phyloP scores from a whole-genome alignment of 2,888 invertebrate genomes.

The Clusia tigrina region DNA sequence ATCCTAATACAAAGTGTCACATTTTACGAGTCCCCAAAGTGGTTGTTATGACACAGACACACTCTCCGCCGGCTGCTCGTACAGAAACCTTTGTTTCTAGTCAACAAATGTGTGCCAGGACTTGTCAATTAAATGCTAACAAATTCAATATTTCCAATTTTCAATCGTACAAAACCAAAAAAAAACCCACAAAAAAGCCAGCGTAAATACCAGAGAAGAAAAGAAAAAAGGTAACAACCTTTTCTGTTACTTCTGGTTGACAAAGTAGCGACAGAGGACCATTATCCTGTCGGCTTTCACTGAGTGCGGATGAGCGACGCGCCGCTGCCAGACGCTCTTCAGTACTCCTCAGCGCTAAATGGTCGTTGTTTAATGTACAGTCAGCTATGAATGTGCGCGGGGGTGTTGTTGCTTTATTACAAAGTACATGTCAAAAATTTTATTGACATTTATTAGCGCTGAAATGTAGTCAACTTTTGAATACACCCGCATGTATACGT shows the following conservation, averaged over 20 bases:
- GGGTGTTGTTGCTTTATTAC: too few species aligned
- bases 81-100: not conserved
- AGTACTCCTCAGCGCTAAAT: too few species aligned
- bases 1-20: not conserved
- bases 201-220: too few species aligned
- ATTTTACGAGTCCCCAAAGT: constrained; percentile 1
- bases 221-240: not conserved
- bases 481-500: too few species aligned
- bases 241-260: not conserved
- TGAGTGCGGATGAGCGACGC: not conserved
- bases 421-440: too few species aligned
- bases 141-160: constrained; percentile 4
- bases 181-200: too few species aligned
- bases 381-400: too few species aligned
- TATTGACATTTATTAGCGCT: constrained; percentile 1
- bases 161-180: not conserved
- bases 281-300: not conserved
- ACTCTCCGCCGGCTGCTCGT: not conserved
- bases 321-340: not conserved
- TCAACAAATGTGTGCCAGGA: not conserved
- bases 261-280: constrained; percentile 1
- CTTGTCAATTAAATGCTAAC: constrained; percentile 7
- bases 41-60: not conserved
- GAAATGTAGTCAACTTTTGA: not conserved
- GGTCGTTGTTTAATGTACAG: too few species aligned